Evolutionary conservation across 1,140 invertebrate species (phyloP).

Genomic region (Tribolium castaneum): DNA sequence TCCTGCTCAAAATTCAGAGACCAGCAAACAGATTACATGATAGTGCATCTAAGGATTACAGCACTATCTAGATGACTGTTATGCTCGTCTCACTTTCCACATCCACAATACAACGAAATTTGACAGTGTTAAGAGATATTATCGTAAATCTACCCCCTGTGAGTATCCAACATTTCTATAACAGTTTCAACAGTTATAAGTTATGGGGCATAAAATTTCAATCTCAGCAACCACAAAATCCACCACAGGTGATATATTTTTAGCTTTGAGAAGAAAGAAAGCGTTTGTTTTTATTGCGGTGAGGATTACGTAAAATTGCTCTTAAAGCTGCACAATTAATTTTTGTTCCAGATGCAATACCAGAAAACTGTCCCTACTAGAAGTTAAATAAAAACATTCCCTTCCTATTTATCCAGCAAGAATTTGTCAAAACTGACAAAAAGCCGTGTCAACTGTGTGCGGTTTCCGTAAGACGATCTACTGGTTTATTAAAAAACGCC

Average conservation of each 20-base stretch:
- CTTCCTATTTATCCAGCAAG: slow-evolving; percentile 21
- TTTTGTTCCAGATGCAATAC: no score
- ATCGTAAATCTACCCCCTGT: slow-evolving; percentile 13
- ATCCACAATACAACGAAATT: slow-evolving; percentile 11
- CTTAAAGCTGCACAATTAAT: slow-evolving; percentile 9
- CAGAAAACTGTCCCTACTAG: no score
- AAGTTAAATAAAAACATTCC: not conserved
- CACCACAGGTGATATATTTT: not conserved
- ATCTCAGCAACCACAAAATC: not conserved
- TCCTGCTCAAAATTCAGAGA: slow-evolving; percentile 39
- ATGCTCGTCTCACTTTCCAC: slow-evolving; percentile 6
- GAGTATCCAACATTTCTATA: no score
- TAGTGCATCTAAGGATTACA: slow-evolving; percentile 28
- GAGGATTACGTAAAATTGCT: slow-evolving; percentile 16
- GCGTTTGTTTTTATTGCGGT: slow-evolving; percentile 18
- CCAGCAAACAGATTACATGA: slow-evolving; percentile 34
- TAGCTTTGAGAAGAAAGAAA: not conserved
- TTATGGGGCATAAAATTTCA: not conserved
- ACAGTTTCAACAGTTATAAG: no score
- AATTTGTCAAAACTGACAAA: slow-evolving; percentile 49
- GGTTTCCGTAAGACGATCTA: slow-evolving; percentile 35
- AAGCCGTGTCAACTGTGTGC: slow-evolving; percentile 35
- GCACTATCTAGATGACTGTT: slow-evolving; percentile 5
- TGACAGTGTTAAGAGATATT: slow-evolving; percentile 4
- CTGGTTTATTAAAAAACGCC: not conserved